phyloP scores from a whole-genome alignment of 2,888 invertebrate species.

The Cerceris ruficornis region DNA sequence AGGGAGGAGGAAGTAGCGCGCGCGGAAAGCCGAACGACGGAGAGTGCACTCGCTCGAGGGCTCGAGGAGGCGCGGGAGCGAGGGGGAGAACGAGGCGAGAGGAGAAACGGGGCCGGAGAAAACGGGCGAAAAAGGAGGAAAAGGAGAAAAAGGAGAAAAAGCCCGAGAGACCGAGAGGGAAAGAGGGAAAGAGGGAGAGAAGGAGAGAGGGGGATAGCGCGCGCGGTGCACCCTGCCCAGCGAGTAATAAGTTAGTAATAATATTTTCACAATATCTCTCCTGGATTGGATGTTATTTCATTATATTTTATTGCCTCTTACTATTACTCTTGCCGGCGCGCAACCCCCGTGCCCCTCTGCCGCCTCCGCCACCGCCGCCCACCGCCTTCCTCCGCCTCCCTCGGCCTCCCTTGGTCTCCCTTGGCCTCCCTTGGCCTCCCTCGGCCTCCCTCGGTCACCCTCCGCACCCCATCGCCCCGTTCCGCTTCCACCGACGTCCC shows the following conservation, averaged over 20 bases:
- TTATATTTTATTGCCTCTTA: constrained; percentile 79
- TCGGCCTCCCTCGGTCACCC: constrained; percentile 21
- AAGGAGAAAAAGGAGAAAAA: constrained; percentile 2
- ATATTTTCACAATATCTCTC: constrained; percentile 81
- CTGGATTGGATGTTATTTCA: constrained; percentile 80
- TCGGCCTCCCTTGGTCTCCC: constrained; percentile 39
- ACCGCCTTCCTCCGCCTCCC: constrained; percentile 38
- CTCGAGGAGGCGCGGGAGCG: background rate
- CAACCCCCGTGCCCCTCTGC: constrained; percentile 45
- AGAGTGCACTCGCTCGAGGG: background rate
- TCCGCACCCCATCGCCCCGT: too few species aligned
- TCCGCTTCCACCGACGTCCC: constrained; percentile 18
- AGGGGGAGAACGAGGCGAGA: constrained; percentile 12
- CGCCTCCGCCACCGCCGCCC: constrained; percentile 25
- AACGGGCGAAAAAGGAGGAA: constrained; percentile 33
- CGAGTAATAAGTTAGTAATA: constrained; percentile 81
- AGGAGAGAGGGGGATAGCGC: constrained; percentile 50
- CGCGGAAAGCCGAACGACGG: constrained; percentile 31
- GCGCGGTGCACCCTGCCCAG: constrained; percentile 64
- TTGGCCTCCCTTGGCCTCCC: too few species aligned
- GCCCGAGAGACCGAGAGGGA: constrained; percentile 7
- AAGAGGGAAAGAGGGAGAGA: constrained; percentile 22
- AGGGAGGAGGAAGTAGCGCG: constrained; percentile 15
- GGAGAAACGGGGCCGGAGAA: constrained; percentile 23
- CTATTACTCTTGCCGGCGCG: constrained; percentile 76